Conservation (phyloP, 2,888 invertebrate genomes). For the Mimachlamys varia region DNA sequence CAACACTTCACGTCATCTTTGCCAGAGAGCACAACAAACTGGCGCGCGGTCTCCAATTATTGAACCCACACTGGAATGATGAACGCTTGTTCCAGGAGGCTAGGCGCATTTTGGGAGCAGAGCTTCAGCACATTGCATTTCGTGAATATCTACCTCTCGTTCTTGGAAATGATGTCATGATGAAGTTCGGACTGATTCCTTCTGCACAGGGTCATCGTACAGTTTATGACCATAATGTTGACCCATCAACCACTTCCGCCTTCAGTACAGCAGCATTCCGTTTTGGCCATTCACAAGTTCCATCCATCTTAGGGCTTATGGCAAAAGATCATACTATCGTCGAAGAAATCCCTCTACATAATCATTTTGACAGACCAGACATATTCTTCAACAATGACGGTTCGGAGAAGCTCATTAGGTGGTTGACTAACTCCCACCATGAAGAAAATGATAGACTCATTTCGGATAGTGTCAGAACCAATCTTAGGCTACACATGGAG, state of each 20-base stretch:
- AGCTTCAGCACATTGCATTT: conserved; percentile 43
- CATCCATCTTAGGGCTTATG: conserved; percentile 46
- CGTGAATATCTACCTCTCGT: conserved; percentile 42
- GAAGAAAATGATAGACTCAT: conserved; percentile 39
- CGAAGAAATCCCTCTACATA: conserved; percentile 40
- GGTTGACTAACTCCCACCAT: conserved; percentile 45
- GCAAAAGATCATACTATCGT: neutral
- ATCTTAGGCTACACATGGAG: conserved; percentile 41
- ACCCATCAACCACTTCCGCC: conserved; percentile 54
- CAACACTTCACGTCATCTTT: conserved; percentile 36
- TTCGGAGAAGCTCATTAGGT: conserved; percentile 46
- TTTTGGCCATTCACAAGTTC: conserved; percentile 57
- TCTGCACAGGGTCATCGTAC: conserved; percentile 39
- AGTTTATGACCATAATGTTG: conserved; percentile 45
- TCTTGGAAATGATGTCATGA: conserved; percentile 39
- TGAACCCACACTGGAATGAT: conserved; percentile 42
- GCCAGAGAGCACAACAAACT: conserved; percentile 42
- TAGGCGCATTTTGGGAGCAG: conserved; percentile 43
- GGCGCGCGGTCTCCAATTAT: conserved; percentile 19
- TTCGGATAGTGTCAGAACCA: conserved; percentile 40
- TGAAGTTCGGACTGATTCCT: conserved; percentile 36
- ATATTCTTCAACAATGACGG: conserved; percentile 49
- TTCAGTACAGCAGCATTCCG: conserved; percentile 56
- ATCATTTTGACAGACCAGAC: conserved; percentile 51
- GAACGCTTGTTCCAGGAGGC: conserved; percentile 44